Evolutionary conservation across 1,140 invertebrate species (phyloP).

Genomic region (Liolophura sinensis): DNA sequence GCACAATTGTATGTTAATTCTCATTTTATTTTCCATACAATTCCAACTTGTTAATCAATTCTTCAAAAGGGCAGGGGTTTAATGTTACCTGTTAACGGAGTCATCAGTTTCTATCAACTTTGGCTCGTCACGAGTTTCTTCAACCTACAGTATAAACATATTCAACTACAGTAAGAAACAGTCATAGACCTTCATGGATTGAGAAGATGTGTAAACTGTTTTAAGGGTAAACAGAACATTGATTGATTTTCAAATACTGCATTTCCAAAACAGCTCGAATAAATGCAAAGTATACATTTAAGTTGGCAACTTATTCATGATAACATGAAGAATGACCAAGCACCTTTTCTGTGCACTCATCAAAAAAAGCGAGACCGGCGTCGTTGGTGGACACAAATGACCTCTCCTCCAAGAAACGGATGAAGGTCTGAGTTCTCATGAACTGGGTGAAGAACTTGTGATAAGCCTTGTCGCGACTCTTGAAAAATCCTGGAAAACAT

Average conservation of each 20-base stretch:
- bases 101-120: conserved; percentile 77
- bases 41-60: no score
- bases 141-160: conserved; percentile 49
- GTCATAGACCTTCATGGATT: no score
- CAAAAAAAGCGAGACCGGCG: conserved; percentile 91
- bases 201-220: no score
- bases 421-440: conserved; percentile 96
- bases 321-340: conserved; percentile 12
- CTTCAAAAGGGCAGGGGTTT: no score
- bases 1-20: no score
- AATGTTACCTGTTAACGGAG: conserved; percentile 64
- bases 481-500: conserved; percentile 64
- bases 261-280: background rate
- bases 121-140: conserved; percentile 62
- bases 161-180: no score
- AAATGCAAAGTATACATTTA: background rate
- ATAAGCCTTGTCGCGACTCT: conserved; percentile 76
- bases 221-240: no score
- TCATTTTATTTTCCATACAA: background rate
- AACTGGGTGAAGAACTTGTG: conserved; percentile 89
- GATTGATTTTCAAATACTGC: no score
- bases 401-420: conserved; percentile 96
- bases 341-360: conserved; percentile 89
- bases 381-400: conserved; percentile 98
- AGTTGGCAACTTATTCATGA: no score